Conservation (phyloP, 1,140 invertebrate species). For the Lutraria rhynchaena region DNA sequence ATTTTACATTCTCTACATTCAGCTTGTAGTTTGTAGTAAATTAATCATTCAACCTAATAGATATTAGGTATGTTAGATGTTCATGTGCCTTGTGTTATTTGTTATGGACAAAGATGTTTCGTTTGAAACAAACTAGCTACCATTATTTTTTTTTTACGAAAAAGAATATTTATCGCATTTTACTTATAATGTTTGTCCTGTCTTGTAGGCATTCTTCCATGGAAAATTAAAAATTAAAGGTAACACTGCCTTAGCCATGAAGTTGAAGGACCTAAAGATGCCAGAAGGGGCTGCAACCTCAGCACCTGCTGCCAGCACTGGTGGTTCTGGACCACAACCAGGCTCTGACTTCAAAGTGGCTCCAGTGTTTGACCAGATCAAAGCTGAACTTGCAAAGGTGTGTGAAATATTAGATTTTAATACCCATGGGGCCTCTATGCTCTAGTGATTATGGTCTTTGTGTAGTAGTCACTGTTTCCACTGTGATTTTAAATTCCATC, state of each 20-base stretch:
- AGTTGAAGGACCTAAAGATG: constrained; percentile 88
- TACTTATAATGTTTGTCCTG: too few relatives aligned
- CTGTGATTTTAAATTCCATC: too few relatives aligned
- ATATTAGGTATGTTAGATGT: too few relatives aligned
- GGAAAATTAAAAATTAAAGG: constrained; percentile 97
- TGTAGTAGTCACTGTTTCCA: neutral
- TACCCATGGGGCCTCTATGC: too few relatives aligned
- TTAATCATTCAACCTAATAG: too few relatives aligned
- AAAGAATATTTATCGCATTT: too few relatives aligned
- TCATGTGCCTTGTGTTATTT: too few relatives aligned
- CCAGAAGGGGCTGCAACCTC: constrained; percentile 22
- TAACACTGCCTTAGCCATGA: constrained; percentile 97
- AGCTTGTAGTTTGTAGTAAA: too few relatives aligned
- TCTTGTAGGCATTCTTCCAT: constrained; percentile 95
- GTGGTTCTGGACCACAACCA: constrained; percentile 11
- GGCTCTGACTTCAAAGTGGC: constrained; percentile 50
- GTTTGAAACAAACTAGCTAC: too few relatives aligned
- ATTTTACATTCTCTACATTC: too few relatives aligned
- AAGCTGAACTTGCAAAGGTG: constrained; percentile 33
- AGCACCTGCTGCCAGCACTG: neutral
- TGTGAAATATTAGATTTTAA: neutral
- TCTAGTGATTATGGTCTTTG: neutral
- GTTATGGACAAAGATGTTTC: too few relatives aligned
- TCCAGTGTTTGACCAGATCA: constrained; percentile 39
- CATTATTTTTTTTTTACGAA: too few relatives aligned